Conservation (phyloP, 23 tunicate species). For the Ascidia mentula region DNA sequence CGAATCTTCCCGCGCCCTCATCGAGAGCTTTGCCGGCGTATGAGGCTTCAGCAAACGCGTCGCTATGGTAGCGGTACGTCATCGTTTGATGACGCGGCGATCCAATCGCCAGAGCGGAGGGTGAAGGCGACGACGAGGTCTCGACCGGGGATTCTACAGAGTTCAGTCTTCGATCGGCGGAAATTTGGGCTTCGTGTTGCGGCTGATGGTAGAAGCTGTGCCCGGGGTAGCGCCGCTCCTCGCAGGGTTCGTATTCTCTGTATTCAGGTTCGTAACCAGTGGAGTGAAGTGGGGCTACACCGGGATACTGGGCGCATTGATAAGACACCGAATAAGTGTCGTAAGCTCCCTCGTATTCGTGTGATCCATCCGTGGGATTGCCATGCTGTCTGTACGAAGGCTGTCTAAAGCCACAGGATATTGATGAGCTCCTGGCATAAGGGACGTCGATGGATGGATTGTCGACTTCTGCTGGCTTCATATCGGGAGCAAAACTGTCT, state of each 20-base stretch:
- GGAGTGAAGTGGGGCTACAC: not conserved
- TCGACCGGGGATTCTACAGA: slow-evolving; percentile 53
- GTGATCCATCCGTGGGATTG: not conserved
- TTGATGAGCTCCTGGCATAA: not conserved
- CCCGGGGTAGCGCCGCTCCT: not conserved
- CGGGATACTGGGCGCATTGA: not conserved
- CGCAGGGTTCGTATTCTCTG: not conserved
- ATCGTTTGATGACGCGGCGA: slow-evolving; percentile 9
- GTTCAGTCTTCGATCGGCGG: slow-evolving; percentile 31
- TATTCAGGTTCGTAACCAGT: not conserved
- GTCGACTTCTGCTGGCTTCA: not conserved
- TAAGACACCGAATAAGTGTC: not conserved
- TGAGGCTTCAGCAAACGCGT: not conserved
- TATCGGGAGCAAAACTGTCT: not conserved
- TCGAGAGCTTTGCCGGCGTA: not conserved
- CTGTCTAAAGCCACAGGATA: not conserved
- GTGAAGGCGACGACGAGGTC: slow-evolving; percentile 50
- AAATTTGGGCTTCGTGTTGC: not conserved
- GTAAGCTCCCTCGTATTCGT: not conserved
- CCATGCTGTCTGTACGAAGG: not conserved
- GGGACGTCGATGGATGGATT: not conserved
- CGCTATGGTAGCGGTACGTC: not conserved
- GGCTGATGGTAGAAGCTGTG: not conserved
- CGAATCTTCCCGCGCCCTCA: not conserved
- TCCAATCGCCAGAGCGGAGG: not conserved